Evolutionary conservation across 2,113 vertebrate species (phyloP).

Genomic region (Megaptera novaeangliae): DNA sequence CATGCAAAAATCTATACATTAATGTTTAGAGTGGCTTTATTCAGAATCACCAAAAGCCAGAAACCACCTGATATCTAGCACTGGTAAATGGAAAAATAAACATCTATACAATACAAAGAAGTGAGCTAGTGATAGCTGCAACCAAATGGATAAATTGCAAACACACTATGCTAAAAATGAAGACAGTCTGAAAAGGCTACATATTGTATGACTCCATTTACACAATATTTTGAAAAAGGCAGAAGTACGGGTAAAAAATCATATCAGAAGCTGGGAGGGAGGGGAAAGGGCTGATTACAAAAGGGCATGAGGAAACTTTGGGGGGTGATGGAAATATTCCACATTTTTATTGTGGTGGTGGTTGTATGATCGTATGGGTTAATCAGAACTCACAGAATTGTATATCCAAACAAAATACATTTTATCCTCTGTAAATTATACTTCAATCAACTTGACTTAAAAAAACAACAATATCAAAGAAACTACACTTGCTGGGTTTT

Average conservation of each 20-base stretch:
- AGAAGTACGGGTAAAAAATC: neutral
- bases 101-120: neutral
- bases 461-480: neutral
- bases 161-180: neutral
- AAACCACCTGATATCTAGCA: neutral
- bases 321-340: neutral
- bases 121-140: neutral
- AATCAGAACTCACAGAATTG: neutral
- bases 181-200: neutral
- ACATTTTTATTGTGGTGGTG: neutral
- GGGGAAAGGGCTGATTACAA: neutral
- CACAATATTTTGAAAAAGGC: neutral
- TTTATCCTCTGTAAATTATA: neutral
- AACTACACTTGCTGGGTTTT: neutral
- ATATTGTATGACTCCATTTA: neutral
- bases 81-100: neutral
- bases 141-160: neutral
- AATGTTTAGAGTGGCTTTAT: neutral
- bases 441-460: neutral
- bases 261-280: neutral
- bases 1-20: neutral
- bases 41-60: neutral
- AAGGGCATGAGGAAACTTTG: neutral
- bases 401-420: neutral
- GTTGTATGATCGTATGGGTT: neutral